These are phyloP conservation scores for Lytechinus pictus DNA, from an alignment of 35 echinoderm and acorn worm species.

Conservation along the genomic window DNA sequence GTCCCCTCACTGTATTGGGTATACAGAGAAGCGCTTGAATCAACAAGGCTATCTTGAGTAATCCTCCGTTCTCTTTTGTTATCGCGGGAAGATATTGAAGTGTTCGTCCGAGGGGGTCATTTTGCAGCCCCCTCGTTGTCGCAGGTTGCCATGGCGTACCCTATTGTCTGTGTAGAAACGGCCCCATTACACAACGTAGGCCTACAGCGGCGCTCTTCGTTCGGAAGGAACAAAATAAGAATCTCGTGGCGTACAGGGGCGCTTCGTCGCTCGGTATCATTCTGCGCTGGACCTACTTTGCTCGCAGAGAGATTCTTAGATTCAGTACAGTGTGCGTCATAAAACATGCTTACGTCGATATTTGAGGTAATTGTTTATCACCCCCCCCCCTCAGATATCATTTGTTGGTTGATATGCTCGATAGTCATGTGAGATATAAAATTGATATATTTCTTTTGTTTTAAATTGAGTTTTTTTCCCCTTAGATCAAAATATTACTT, in stretches of 20 bases:
- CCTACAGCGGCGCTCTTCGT: not conserved
- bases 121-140: conserved; percentile 6
- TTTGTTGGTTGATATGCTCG: no score
- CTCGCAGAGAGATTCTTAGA: not conserved
- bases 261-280: not conserved
- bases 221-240: not conserved
- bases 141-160: conserved; percentile 26
- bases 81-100: conserved; percentile 16
- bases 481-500: no score
- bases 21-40: conserved; percentile 1
- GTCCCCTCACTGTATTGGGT: not conserved
- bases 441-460: no score
- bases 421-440: no score
- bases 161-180: not conserved
- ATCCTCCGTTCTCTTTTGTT: not conserved
- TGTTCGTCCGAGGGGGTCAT: conserved; percentile 41
- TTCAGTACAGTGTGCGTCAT: not conserved
- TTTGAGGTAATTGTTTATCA: no score
- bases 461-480: no score
- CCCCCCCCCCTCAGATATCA: no score
- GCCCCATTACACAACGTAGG: not conserved
- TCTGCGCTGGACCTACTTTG: not conserved
- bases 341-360: not conserved
- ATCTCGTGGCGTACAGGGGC: not conserved
- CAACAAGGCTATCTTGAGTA: conserved; percentile 41